Evolutionary conservation across 1,140 invertebrate genomes (phyloP), one percentile per base, ranked within the genome.

Genomic region (Octopus bimaculoides): DNA sequence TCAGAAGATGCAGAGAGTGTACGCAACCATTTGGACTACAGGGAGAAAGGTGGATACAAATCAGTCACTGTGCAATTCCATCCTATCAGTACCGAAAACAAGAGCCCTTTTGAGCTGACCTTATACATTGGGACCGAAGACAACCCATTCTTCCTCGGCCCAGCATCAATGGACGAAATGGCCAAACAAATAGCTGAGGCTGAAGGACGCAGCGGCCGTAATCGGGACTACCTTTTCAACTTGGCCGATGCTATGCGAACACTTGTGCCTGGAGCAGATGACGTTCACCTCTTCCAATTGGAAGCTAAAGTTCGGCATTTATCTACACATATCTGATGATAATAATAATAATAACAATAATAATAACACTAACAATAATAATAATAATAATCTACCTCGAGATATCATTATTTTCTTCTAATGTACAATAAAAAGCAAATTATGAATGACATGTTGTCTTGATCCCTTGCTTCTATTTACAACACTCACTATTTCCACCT

Each of bases 181-280:
- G 96, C 96, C 4, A 89, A 91, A 53, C 95, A 96, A 87, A 95
- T 98, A 75, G 91, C 93, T 20, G 89, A 90, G 55, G 92, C 94
- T 20, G 87, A 90, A 55, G 97, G 96, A 0, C 94, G 94, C 1
- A 97, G 96, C 89, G 97, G 97, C 0, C 88, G 93, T 5, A 98
- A 98, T 89, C 93, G 92, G 66, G 96, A 97, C 82, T 98, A 98
- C 92, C 90, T 98, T 0, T 95, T 95, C 81, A 94, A 96, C 86
- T 90, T 98, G 82, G 95, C 95, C 0, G 90, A 93, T 54, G 92
- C 95, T 0, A 95, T 97, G 93, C 91, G 94, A 83, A 85, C 91
- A 54, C 91, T 97, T 52, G 93, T 93, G 54, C 95, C 95, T 0
- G 91, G 92, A 69, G 91, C 93, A 0, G 80, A 92, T 12, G 90